These are phyloP conservation scores for Phorcus lineatus DNA, from an alignment of 2,888 invertebrate species.

Conservation along the genomic window DNA sequence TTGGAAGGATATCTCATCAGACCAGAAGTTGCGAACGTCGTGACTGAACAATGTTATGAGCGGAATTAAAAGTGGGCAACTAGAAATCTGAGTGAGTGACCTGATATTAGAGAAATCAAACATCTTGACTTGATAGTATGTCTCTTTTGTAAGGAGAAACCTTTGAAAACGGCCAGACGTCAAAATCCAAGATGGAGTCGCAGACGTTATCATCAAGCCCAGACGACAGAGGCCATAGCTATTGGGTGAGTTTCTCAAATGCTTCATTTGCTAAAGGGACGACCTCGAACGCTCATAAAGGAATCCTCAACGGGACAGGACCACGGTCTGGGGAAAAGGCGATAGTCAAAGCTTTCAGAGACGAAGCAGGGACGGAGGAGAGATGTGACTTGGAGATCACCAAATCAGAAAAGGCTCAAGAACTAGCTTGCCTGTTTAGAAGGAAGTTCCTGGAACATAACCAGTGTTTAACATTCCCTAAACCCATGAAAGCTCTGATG, in stretches of 20 bases:
- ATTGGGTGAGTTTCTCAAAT: slow-evolving; percentile 15
- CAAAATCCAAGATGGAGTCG: slow-evolving; percentile 1
- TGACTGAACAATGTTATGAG: background rate
- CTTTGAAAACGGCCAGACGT: too few species aligned
- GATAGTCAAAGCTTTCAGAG: background rate
- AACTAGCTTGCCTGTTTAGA: background rate
- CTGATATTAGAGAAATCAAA: too few species aligned
- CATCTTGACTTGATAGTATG: too few species aligned
- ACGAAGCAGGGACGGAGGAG: background rate
- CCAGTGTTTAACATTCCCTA: background rate
- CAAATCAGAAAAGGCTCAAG: background rate
- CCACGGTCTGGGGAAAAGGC: background rate
- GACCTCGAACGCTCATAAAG: background rate
- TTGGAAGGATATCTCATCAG: background rate
- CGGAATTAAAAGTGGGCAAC: background rate
- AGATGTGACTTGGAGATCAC: slow-evolving; percentile 1
- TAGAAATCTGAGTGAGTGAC: too few species aligned
- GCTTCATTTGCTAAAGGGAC: background rate
- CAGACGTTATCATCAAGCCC: slow-evolving; percentile 3
- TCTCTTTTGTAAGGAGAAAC: too few species aligned
- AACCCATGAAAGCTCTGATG: slow-evolving; percentile 11
- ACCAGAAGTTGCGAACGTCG: background rate
- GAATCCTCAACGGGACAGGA: slow-evolving; percentile 7
- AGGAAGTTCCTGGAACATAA: background rate
- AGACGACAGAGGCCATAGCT: background rate